These are phyloP conservation scores for Brachionus asplanchnoidis DNA, from an alignment of 1,140 invertebrate genomes.

Conservation along the genomic window DNA sequence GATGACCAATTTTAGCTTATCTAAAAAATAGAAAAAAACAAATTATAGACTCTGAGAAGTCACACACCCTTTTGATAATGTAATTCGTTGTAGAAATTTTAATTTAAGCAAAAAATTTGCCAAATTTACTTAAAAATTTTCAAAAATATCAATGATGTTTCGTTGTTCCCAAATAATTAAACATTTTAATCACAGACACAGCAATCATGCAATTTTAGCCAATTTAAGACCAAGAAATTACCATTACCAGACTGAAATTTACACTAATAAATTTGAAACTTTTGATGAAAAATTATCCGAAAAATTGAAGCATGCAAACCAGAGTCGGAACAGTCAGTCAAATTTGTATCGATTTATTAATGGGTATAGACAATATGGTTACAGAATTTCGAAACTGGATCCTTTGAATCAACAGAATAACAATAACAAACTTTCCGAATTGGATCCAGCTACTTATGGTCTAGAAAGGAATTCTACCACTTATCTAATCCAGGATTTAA, in stretches of 20 bases:
- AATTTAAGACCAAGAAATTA: not conserved
- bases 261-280: conserved; percentile 3
- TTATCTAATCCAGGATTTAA: not conserved
- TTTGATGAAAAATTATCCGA: not conserved
- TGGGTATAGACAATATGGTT: conserved; percentile 69
- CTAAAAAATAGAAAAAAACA: not conserved
- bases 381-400: conserved; percentile 66
- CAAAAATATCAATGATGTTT: not conserved
- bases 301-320: not conserved
- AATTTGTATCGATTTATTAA: conserved; percentile 67
- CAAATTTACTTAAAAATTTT: not conserved
- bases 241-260: conserved; percentile 26
- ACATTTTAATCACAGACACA: not conserved
- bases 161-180: not conserved
- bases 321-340: conserved; percentile 49
- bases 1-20: not conserved
- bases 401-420: conserved; percentile 59
- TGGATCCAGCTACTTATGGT: not conserved
- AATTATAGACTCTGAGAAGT: not conserved
- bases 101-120: not conserved
- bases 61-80: conserved; percentile 9
- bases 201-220: not conserved
- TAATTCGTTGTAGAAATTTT: not conserved
- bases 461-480: not conserved
- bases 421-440: not conserved